Percentiles rank a stretch among this genome's conserved stretches.
Conservation (phyloP, 2,888 invertebrate species). For the Platerodrilus igneus region DNA sequence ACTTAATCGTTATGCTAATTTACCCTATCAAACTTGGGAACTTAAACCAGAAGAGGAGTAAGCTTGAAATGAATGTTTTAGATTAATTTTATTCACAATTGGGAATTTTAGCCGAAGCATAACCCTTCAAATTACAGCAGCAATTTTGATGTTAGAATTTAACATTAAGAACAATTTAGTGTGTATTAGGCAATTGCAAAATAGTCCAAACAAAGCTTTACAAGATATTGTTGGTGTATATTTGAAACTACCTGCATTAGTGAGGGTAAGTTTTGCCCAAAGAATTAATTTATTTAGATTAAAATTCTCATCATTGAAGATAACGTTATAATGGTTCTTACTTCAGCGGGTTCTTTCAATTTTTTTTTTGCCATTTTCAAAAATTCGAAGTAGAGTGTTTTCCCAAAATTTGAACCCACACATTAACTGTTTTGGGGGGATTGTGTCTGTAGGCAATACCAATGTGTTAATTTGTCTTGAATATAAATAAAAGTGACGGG, state of each 20-base stretch:
- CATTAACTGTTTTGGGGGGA: too few relatives aligned
- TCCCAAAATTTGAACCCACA: too few relatives aligned
- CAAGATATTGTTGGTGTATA: conserved; percentile 57
- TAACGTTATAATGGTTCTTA: too few relatives aligned
- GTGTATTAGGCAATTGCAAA: conserved; percentile 50
- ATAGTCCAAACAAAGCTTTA: conserved; percentile 60
- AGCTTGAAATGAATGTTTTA: not conserved
- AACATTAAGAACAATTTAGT: conserved; percentile 50
- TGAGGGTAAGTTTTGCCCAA: too few relatives aligned
- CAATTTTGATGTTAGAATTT: conserved; percentile 55
- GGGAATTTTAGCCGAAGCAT: conserved; percentile 50
- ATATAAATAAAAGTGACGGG: too few relatives aligned
- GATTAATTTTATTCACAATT: not conserved
- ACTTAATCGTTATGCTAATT: conserved; percentile 68
- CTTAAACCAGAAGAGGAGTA: conserved; percentile 19
- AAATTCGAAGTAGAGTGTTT: too few relatives aligned
- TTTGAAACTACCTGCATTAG: conserved; percentile 56
- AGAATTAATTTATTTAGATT: too few relatives aligned
- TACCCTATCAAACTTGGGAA: conserved; percentile 78
- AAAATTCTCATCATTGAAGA: too few relatives aligned
- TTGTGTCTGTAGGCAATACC: too few relatives aligned
- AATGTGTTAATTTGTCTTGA: too few relatives aligned
- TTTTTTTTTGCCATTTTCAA: too few relatives aligned
- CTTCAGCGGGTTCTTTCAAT: too few relatives aligned
- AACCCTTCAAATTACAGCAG: conserved; percentile 53